phyloP scores from a whole-genome alignment of 2,888 invertebrate species.

The Tupiocoris notatus region DNA sequence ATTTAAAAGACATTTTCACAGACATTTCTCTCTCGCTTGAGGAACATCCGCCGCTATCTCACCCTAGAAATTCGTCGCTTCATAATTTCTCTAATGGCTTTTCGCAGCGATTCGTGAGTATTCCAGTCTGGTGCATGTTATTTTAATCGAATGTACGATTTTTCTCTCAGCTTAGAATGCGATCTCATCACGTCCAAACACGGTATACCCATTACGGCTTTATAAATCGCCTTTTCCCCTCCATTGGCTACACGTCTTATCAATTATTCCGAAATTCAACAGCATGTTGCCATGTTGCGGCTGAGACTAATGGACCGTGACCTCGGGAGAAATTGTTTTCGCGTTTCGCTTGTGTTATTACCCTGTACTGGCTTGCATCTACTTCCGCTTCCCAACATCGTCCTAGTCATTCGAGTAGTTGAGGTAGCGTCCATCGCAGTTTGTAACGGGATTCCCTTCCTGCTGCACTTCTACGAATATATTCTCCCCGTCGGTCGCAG shows the following conservation, averaged over 20 bases:
- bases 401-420: too few species aligned
- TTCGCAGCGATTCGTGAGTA: too few species aligned
- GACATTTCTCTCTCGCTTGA: too few species aligned
- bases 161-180: neutral
- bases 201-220: conserved; percentile 27
- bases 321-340: conserved; percentile 31
- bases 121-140: too few species aligned
- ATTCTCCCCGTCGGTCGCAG: neutral
- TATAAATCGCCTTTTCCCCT: conserved; percentile 30
- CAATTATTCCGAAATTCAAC: conserved; percentile 39
- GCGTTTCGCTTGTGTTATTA: neutral
- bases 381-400: neutral
- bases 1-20: too few species aligned
- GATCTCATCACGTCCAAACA: neutral
- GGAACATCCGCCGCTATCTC: too few species aligned
- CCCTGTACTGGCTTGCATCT: neutral
- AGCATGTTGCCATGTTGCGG: conserved; percentile 35
- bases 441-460: neutral
- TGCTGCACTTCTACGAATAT: neutral
- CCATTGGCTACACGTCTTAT: conserved; percentile 35
- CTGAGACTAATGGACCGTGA: conserved; percentile 37
- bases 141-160: too few species aligned
- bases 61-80: too few species aligned
- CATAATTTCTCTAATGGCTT: too few species aligned
- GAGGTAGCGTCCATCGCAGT: neutral